These are phyloP conservation scores for Drosophila histrio DNA, from an alignment of 2,888 invertebrate species.

Conservation along the genomic window DNA sequence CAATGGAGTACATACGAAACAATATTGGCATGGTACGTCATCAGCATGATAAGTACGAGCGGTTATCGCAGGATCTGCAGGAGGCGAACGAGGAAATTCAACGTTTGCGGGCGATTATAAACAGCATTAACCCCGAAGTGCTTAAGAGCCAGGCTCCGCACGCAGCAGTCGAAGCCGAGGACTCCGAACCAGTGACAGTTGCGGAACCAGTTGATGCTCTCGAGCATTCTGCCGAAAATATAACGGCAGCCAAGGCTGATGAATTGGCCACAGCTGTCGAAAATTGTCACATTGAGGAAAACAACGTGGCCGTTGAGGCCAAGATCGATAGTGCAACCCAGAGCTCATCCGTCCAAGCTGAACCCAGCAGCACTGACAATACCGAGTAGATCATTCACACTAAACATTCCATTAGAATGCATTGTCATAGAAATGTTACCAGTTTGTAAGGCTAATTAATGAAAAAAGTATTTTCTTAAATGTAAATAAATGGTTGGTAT, in stretches of 20 bases:
- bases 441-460: slow-evolving; percentile 38
- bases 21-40: slow-evolving; percentile 80
- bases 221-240: not conserved
- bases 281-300: slow-evolving; percentile 45
- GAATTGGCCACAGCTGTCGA: slow-evolving; percentile 36
- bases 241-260: not conserved
- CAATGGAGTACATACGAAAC: slow-evolving; percentile 80
- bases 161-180: slow-evolving; percentile 10
- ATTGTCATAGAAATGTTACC: slow-evolving; percentile 47
- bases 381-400: slow-evolving; percentile 36
- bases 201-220: slow-evolving; percentile 13
- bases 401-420: slow-evolving; percentile 55
- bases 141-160: slow-evolving; percentile 36
- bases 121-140: slow-evolving; percentile 70
- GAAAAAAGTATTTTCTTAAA: slow-evolving; percentile 61
- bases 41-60: slow-evolving; percentile 78
- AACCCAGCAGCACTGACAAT: slow-evolving; percentile 40
- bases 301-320: slow-evolving; percentile 22
- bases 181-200: slow-evolving; percentile 21
- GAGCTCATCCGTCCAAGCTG: slow-evolving; percentile 66
- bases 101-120: slow-evolving; percentile 72
- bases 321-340: slow-evolving; percentile 21
- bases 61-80: slow-evolving; percentile 77
- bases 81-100: slow-evolving; percentile 76
- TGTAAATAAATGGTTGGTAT: slow-evolving; percentile 9